A percentile compares a stretch with the other conserved stretches of the same genome.
Evolutionary conservation across 2,888 invertebrate species (phyloP).

Genomic region (Volucella zonaria): DNA sequence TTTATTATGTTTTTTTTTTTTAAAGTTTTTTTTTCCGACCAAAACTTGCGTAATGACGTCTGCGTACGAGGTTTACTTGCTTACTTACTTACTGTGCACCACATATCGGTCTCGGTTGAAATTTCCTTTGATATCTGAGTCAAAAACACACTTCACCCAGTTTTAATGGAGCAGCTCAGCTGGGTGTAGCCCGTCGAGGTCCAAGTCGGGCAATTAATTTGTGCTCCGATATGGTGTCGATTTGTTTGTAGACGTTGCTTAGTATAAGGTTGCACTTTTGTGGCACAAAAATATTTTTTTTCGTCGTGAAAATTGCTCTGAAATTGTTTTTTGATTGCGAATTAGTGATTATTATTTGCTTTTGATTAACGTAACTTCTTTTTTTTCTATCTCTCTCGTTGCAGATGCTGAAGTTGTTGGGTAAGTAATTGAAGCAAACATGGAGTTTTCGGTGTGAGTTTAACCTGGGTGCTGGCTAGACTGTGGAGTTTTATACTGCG

Average conservation of each 20-base stretch:
- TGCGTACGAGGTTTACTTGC: conserved; percentile 3
- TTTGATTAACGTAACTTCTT: conserved; percentile 51
- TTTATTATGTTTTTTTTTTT: not conserved
- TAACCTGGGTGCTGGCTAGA: not conserved
- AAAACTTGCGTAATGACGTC: conserved; percentile 65
- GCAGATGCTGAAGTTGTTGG: conserved; percentile 58
- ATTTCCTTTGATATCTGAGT: conserved; percentile 9
- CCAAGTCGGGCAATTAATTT: conserved; percentile 72
- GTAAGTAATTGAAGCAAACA: conserved; percentile 39
- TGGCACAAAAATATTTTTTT: conserved; percentile 52
- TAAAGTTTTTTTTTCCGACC: conserved; percentile 15
- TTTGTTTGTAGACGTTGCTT: conserved; percentile 52
- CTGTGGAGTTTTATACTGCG: not conserved
- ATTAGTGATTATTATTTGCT: conserved; percentile 69
- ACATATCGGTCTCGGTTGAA: conserved; percentile 4
- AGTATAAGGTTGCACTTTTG: conserved; percentile 53
- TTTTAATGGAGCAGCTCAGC: conserved; percentile 23
- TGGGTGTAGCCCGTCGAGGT: conserved; percentile 59
- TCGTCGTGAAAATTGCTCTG: conserved; percentile 66
- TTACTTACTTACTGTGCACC: not conserved
- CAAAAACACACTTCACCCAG: conserved; percentile 23
- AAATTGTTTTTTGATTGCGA: conserved; percentile 74
- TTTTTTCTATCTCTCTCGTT: conserved; percentile 36
- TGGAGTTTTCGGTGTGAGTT: not conserved
- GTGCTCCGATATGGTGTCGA: conserved; percentile 68